Evolutionary conservation across 1,140 invertebrate genomes (phyloP), one percentile per base, ranked within the genome.

Genomic region (Globodera rostochiensis): DNA sequence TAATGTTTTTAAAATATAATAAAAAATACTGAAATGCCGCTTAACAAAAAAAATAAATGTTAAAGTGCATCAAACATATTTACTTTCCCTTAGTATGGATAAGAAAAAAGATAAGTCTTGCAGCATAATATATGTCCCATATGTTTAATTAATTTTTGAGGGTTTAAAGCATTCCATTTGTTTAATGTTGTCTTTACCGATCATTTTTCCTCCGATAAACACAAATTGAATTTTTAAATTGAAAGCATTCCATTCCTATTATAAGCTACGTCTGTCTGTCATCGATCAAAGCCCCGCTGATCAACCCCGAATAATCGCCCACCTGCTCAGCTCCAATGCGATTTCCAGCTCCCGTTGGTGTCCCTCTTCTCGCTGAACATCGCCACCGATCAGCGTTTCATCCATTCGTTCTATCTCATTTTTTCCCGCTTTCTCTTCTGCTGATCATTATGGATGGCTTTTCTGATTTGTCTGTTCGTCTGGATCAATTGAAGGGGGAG

Each of bases 321-420:
- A 83, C 82, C 69, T 83, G 82, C 82, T 83, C n/a, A 85, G 60
- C 64, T 83, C 83, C 57, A 83, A n/a, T 47, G 83, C 82, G 1
- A 86, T 45, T 70, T 77, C 19, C 49, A 83, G 53, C 47, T 83
- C 83, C 4, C 25, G 53, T 19, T 82, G 5, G 13, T 71, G 13
- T 19, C 19, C 11, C 3, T 64, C 57, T 15, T 64, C 5, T 19
- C 19, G 11, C 57, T 53, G 50, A 53, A 53, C 50, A 53, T 53
- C 50, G 11, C 50, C 50, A 53, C 50, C 50, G 36, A 36, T 36
- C 36, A 36, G 36, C 36, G 75, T 74, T n/a, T 83, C 64, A n/a
- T 57, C 45, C 66, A 84, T 85, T 13, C 83, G 66, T 50, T 84
- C 84, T 25, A 49, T 36, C 11, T 36, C 50, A 80, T 82, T 50